A percentile compares a stretch with the other conserved stretches of the same genome.
Evolutionary conservation across 2,113 vertebrate species (phyloP).

Genomic region (Tenebrosternarchus preto): DNA sequence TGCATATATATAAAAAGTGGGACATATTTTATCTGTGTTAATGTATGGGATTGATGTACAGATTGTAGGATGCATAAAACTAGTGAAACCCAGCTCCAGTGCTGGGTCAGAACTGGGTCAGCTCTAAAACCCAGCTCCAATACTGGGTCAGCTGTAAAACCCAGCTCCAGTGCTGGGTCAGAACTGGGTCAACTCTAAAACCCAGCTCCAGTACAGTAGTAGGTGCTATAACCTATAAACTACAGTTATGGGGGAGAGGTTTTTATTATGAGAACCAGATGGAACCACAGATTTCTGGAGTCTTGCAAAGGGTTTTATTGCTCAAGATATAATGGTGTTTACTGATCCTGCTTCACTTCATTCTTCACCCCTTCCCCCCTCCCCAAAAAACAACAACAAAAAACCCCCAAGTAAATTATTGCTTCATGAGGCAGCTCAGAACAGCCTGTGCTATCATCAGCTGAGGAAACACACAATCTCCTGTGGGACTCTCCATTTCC

Average conservation of each 20-base stretch:
- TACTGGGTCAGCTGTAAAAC: neutral
- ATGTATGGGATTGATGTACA: too few species aligned
- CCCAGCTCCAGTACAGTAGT: neutral
- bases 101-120: neutral
- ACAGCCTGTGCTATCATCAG: constrained; percentile 69
- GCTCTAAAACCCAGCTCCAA: constrained; percentile 3
- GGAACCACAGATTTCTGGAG: constrained; percentile 13
- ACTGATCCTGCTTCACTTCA: constrained; percentile 24
- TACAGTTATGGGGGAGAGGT: constrained; percentile 3
- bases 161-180: neutral
- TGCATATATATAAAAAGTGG: too few species aligned
- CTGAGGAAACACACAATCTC: constrained; percentile 69
- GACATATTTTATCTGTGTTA: too few species aligned
- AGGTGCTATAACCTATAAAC: constrained; percentile 25
- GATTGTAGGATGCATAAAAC: neutral
- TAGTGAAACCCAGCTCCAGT: constrained; percentile 13
- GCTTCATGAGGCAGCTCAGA: constrained; percentile 56
- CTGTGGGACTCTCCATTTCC: constrained; percentile 63
- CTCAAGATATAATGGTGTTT: constrained; percentile 40
- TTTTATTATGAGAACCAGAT: constrained; percentile 49
- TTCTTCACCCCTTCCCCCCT: constrained; percentile 1
- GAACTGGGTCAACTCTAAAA: neutral
- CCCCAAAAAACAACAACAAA: neutral
- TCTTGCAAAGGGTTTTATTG: constrained; percentile 48
- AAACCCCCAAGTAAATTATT: constrained; percentile 48